These are phyloP conservation scores for Andrena fulva DNA, from an alignment of 2,888 invertebrate species.

Conservation along the genomic window DNA sequence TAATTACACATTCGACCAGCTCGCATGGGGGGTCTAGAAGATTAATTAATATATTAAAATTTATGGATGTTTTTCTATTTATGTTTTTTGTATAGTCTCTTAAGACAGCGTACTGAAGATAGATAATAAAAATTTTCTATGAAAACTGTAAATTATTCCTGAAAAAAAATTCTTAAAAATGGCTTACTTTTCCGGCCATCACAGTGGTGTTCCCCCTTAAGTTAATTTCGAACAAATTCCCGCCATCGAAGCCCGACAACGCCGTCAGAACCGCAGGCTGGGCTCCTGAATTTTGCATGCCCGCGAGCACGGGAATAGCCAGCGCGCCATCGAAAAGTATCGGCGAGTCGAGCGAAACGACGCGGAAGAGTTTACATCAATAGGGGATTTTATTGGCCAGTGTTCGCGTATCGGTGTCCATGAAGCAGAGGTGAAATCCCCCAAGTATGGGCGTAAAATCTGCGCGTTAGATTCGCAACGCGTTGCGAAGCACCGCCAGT, in stretches of 20 bases:
- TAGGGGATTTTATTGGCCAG: constrained; percentile 38
- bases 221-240: constrained; percentile 6
- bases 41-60: too few relatives aligned
- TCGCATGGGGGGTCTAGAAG: too few relatives aligned
- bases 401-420: not conserved
- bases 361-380: constrained; percentile 38
- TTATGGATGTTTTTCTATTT: too few relatives aligned
- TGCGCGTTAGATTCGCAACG: not conserved
- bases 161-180: too few relatives aligned
- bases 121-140: too few relatives aligned
- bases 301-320: not conserved
- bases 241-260: constrained; percentile 1
- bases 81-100: too few relatives aligned
- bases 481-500: not conserved
- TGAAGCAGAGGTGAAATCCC: constrained; percentile 6
- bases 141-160: too few relatives aligned
- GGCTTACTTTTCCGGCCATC: too few relatives aligned
- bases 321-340: constrained; percentile 41
- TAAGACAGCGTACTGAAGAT: too few relatives aligned
- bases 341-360: not conserved
- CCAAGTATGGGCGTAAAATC: constrained; percentile 15
- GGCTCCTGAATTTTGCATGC: constrained; percentile 39
- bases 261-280: constrained; percentile 4
- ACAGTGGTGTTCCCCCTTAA: too few relatives aligned
- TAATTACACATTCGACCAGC: too few relatives aligned